phyloP scores from a whole-genome alignment of 2,888 invertebrate species.

The Ferrisia virgata region DNA sequence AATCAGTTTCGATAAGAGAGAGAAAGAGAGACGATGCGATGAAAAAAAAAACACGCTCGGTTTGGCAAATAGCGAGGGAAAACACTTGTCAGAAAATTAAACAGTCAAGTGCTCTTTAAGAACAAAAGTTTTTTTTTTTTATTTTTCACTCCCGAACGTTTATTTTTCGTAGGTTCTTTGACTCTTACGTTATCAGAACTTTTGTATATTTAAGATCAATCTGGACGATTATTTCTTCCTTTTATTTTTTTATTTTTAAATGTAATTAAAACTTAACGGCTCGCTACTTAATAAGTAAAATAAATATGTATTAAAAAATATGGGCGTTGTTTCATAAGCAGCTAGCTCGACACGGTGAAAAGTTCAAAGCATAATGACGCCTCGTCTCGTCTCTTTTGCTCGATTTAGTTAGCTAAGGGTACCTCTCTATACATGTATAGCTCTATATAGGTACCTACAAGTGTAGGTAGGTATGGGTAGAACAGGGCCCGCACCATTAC shows the following conservation, averaged over 20 bases:
- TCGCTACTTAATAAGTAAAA: background rate
- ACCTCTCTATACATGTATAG: too few species aligned
- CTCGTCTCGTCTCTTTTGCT: too few species aligned
- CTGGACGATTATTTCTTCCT: background rate
- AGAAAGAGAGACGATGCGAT: background rate
- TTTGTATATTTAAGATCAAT: background rate
- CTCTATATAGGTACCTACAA: too few species aligned
- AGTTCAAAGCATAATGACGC: background rate
- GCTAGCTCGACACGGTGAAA: background rate
- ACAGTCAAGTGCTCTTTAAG: background rate
- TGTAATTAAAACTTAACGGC: conserved; percentile 11
- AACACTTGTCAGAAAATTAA: conserved; percentile 24
- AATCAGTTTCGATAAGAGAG: background rate
- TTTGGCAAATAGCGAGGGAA: background rate
- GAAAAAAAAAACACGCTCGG: background rate
- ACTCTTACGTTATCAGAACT: background rate
- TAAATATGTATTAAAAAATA: conserved; percentile 19
- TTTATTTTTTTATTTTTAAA: too few species aligned
- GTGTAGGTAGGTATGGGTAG: too few species aligned
- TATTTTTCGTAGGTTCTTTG: background rate
- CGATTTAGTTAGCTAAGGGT: too few species aligned
- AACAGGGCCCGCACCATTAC: too few species aligned
- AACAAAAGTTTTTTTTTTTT: background rate
- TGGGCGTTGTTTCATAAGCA: background rate
- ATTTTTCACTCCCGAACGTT: background rate